Evolutionary conservation across 2,797 vertebrate species (phyloP).

Genomic region (Adelosebastes latens): DNA sequence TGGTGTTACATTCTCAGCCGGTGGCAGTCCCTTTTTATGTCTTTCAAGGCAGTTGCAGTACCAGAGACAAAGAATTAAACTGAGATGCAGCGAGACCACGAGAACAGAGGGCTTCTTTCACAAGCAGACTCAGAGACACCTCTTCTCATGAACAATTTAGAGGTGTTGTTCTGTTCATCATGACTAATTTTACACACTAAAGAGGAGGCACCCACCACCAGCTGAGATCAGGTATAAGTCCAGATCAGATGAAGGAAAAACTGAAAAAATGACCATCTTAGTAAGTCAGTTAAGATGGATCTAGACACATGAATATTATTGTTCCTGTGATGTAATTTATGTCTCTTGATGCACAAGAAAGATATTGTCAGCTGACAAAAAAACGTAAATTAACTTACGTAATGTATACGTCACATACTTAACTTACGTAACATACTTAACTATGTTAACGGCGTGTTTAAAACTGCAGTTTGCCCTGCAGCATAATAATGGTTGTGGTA

Average conservation of each 20-base stretch:
- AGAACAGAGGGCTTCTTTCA: not conserved
- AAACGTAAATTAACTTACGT: not conserved
- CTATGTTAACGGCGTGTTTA: not conserved
- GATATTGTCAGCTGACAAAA: not conserved
- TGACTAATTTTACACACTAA: not conserved
- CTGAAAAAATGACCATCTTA: not conserved
- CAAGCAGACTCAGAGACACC: not conserved
- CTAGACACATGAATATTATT: not conserved
- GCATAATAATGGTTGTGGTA: not conserved
- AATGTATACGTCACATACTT: too few species aligned
- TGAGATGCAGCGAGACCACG: not conserved
- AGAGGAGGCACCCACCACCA: not conserved
- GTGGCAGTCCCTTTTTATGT: conserved; percentile 22
- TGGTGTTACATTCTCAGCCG: conserved; percentile 25
- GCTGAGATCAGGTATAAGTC: not conserved
- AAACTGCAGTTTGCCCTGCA: not conserved
- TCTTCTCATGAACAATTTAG: not conserved
- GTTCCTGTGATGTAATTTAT: not conserved
- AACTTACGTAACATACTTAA: too few species aligned
- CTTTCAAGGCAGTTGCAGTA: conserved; percentile 21
- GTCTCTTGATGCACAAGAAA: not conserved
- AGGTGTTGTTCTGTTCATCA: not conserved
- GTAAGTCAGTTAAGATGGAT: too few species aligned
- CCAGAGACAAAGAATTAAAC: conserved; percentile 14
- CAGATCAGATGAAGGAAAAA: not conserved